Base-by-base conservation (phyloP, 2,113 vertebrate genomes). In the Alces alces region DNA sequence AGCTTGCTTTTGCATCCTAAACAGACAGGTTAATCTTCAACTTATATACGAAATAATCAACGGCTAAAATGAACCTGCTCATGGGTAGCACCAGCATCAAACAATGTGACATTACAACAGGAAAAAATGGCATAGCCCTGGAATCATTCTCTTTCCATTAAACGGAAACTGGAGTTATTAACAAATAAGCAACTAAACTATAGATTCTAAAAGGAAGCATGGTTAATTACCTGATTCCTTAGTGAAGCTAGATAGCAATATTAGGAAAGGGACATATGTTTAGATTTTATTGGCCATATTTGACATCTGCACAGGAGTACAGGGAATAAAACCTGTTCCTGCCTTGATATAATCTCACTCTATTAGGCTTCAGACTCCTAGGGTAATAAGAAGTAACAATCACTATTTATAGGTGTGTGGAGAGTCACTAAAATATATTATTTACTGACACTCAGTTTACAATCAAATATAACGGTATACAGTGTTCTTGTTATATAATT, bases 241-340 rank as follows among this genome's bases (percentile, higher is more conserved):
- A 19, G 36, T 89, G 76, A 30, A 19, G 82, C 43, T 86, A 58
- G 78, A 57, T 23, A 73, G 60, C 15, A 17, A 92, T 87, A 95
- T 0, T 92, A 89, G 92, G 84, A 98, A 85, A 89, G 61, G n/a
- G 73, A 97, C 92, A 91, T 94, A 73, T n/a, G 70, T 45, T 93
- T 4, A 97, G 92, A 93, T 93, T 96, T 92, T 95, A 95, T 89
- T 95, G 57, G 97, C 97, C 92, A 79, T 58, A 91, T 94, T 86
- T 96, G 94, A 97, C 97, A 98, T 96, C 93, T 97, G 89, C 86
- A 97, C 54, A 96, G 45, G 98, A 89, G 93, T 88, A 91, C 92
- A 92, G 93, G 83, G 95, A 97, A 97, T 82, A 96, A 97, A 96
- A 95, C 86, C 87, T 95, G 93, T 94, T 98, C 97, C 97, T 98